Evolutionary conservation across 2,797 vertebrate species (phyloP).

Genomic region (Melopsittacus undulatus): DNA sequence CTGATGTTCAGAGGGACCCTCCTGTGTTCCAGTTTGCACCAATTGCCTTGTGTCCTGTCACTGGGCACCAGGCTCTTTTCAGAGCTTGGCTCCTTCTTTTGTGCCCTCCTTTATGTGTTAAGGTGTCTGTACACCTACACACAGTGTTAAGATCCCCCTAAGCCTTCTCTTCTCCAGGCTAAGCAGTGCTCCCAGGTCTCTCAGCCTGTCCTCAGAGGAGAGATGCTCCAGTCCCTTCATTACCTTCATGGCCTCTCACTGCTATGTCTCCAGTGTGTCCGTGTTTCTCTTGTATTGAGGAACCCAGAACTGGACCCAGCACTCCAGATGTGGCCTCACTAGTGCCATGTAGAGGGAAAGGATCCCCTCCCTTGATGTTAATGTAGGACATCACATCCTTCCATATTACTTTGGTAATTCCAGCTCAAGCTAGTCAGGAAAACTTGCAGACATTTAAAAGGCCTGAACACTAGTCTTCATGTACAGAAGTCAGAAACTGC

Average conservation of each 20-base stretch:
- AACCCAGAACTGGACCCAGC: neutral
- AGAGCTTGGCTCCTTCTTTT: neutral
- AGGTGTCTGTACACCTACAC: neutral
- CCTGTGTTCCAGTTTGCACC: neutral
- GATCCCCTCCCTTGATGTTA: neutral
- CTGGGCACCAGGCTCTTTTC: neutral
- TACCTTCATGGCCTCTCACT: neutral
- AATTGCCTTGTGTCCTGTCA: neutral
- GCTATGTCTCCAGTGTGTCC: neutral
- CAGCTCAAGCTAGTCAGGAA: neutral
- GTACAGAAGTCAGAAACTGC: neutral
- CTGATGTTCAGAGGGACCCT: neutral
- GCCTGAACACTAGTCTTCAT: neutral
- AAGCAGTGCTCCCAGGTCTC: neutral
- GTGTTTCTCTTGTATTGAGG: neutral
- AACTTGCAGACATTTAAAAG: neutral
- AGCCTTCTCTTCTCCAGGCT: neutral
- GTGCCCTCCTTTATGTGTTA: neutral
- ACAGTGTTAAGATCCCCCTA: neutral
- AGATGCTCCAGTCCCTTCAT: neutral
- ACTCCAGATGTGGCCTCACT: neutral
- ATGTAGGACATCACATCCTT: neutral
- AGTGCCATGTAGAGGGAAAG: neutral
- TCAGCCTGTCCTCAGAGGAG: neutral
- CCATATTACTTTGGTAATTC: neutral